A percentile compares a stretch with the other conserved stretches of the same genome.
These are phyloP conservation scores for Takifugu flavidus DNA, from an alignment of 2,113 vertebrate genomes.

Conservation along the genomic window DNA sequence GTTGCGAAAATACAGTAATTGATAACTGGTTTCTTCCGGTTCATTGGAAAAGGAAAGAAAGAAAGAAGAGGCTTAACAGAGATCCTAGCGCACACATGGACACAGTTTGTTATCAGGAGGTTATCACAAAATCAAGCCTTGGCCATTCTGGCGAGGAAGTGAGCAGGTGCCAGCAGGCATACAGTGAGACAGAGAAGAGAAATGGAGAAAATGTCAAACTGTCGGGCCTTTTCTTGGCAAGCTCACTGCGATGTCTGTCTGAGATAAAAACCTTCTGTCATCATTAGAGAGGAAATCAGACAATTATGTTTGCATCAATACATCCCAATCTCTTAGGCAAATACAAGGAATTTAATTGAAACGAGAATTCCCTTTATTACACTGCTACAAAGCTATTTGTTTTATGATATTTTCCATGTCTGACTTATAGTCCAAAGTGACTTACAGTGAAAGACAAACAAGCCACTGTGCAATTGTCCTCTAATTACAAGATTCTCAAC, in stretches of 20 bases:
- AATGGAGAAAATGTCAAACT: constrained; percentile 58
- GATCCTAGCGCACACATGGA: constrained; percentile 33
- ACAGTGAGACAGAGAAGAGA: constrained; percentile 1
- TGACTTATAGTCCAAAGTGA: no score
- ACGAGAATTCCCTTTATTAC: no score
- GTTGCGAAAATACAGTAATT: no score
- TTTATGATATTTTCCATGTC: no score
- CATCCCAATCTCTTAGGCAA: neutral
- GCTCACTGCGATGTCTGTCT: constrained; percentile 49
- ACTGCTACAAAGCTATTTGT: no score
- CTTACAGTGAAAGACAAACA: no score
- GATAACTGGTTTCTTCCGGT: no score
- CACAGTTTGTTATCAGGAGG: constrained; percentile 45
- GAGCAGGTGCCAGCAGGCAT: neutral
- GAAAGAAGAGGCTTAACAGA: constrained; percentile 16
- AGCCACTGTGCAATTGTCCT: no score
- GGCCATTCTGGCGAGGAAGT: constrained; percentile 10
- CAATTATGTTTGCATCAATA: constrained; percentile 44
- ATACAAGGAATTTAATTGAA: no score
- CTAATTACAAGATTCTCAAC: no score
- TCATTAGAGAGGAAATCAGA: constrained; percentile 52
- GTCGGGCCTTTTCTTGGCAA: constrained; percentile 59
- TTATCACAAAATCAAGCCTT: constrained; percentile 48
- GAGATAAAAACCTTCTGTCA: constrained; percentile 67
- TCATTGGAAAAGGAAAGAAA: neutral